These are phyloP conservation scores for Meiosimyza platycephala DNA, from an alignment of 2,888 invertebrate genomes.

Conservation along the genomic window DNA sequence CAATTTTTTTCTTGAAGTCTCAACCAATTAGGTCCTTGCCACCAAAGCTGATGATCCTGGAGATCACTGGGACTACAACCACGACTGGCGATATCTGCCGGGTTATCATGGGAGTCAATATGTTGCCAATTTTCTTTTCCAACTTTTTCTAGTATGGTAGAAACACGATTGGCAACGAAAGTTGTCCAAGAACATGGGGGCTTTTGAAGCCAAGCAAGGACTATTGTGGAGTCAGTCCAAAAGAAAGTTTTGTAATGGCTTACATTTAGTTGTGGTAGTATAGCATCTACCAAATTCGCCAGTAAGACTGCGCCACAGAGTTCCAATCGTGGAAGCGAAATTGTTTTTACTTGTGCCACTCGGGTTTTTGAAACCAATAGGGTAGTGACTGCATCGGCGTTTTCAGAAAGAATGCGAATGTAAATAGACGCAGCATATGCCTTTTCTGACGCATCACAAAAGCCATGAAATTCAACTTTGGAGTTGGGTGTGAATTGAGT, in stretches of 20 bases:
- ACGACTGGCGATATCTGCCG: not conserved
- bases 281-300: not conserved
- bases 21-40: too few species aligned
- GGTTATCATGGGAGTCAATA: conserved; percentile 10
- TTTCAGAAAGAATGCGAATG: not conserved
- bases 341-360: not conserved
- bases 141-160: not conserved
- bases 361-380: conserved; percentile 4
- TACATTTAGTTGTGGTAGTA: not conserved
- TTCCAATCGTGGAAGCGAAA: conserved; percentile 6
- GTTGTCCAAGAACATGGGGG: conserved; percentile 4
- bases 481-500: not conserved
- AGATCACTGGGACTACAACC: too few species aligned
- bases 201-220: conserved; percentile 16
- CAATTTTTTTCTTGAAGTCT: too few species aligned
- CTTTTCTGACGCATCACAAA: not conserved
- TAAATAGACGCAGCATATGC: not conserved
- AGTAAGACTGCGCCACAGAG: conserved; percentile 15
- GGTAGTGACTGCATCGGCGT: not conserved
- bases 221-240: conserved; percentile 17
- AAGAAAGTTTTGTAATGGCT: not conserved
- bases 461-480: conserved; percentile 3
- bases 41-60: too few species aligned
- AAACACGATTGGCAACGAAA: conserved; percentile 11
- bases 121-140: conserved; percentile 1